Evolutionary conservation across 1,140 invertebrate species (phyloP), one percentile per base, ranked within the genome.

Genomic region (Drosophila saltans): DNA sequence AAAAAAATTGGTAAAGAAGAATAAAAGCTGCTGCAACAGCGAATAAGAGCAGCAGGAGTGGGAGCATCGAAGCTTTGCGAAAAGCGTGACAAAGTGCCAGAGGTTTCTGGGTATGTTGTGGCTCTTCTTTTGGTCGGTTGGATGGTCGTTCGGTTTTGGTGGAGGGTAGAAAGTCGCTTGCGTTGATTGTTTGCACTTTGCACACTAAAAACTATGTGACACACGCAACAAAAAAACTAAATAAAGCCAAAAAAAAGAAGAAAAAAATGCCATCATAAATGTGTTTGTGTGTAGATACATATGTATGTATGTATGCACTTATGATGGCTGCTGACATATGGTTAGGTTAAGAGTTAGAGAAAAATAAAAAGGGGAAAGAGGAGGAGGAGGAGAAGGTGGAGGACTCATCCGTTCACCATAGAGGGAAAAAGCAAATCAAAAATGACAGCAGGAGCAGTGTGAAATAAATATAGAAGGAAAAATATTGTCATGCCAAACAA

Each of bases 111-210:
- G 7, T 52, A 24, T 45, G 45, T 48, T 48, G 45, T 48, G 21
- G 45, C 45, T 48, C 45, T 48, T 21, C 21, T 48, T 48, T 48
- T 26, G 60, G n/a, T 10, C 3, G 36, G 11, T 41, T 1, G 39
- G 40, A 58, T 9, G 21, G 40, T 6, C 16, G 28, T 36, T 36
- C 33, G 4, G 33, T 36, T 36, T 36, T 36, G 33, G 33, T 36
- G 33, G 33, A 36, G 28, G 16, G 10, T 24, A 68, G 70, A 79
- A 86, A 88, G 79, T 86, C 83, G 83, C 82, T 80, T 59, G 83
- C 73, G 83, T 82, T 86, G 82, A 86, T 86, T 86, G 82, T 86
- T 86, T 86, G 82, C 82, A 86, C 83, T 86, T 88, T 86, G 69
- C 76, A 80, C 80, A 83, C 83, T 83, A 77, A 88, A 78, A 86